Base-by-base conservation (phyloP, 2,888 invertebrate species). In the Hirtodrosophila alboralis region DNA sequence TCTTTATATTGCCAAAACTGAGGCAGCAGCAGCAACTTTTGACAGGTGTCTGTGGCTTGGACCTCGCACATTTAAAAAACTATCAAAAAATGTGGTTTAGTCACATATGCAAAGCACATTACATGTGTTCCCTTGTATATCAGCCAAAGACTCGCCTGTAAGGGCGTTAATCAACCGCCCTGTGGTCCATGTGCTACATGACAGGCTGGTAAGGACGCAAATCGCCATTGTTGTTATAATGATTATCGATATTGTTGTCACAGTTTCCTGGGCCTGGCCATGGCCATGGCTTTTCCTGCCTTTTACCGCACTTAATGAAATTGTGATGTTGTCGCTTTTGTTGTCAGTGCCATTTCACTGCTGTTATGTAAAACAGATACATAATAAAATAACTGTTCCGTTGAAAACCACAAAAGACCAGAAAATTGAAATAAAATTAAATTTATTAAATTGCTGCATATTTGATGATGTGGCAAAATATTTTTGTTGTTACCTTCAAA, bases 391-490 rank as follows among this genome's bases (percentile, higher is more conserved):
- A 34, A 14, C 58, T 18, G 2, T 2, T 6, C 28, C 38, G 37
- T 26, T 33, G 36, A 48, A 52, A 62, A 43, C 54, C 77, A 62
- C 77, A 68, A 65, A 67, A 60, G 57, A 36, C 26, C 45, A 44
- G 40, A 34, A 67, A 67, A 72, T 64, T 75, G 52, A 59, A 56
- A 70, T 64, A 61, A 58, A 54, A 69, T 60, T 57, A 69, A 59
- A 61, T 64, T 75, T 66, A 58, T 70, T 78, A 60, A 62, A 62
- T 61, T 70, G 28, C 18, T 48, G 51, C 38, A 75, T 66, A 70
- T 66, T 62, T 75, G 78, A 74, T 69, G 62, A 77, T 81, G 69
- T 43, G 40, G 67, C 41, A 34, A 36, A 75, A 53, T 49, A 37
- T 26, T 37, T 51, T 54, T 36, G 33, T 33, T 51, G 30, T 34